Evolutionary conservation across 2,888 invertebrate genomes (phyloP).

Genomic region (Athalia rosae): DNA sequence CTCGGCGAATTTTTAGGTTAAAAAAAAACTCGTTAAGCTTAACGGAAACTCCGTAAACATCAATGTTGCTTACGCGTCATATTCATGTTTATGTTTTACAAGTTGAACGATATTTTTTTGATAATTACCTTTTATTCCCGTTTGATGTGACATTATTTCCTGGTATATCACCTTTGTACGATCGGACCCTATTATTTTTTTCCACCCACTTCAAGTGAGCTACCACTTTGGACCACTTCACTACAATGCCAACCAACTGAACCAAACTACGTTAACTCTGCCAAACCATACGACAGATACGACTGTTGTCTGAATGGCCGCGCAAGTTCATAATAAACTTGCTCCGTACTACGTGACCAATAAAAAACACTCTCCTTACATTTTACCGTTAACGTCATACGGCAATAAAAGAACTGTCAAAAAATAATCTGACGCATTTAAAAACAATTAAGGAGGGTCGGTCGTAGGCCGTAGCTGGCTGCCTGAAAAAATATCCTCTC

Average conservation of each 20-base stretch:
- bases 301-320: conserved; percentile 28
- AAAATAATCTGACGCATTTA: conserved; percentile 37
- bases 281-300: neutral
- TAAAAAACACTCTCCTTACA: neutral
- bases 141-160: conserved; percentile 89
- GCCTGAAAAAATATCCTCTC: conserved; percentile 4
- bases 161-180: conserved; percentile 14
- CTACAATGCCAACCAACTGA: no score
- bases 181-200: conserved; percentile 28
- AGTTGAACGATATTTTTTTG: conserved; percentile 23
- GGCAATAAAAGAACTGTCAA: conserved; percentile 42
- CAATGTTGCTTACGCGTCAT: neutral
- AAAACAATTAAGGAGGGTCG: conserved; percentile 19
- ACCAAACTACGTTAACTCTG: neutral
- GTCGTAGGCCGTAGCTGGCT: neutral
- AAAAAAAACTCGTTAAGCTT: conserved; percentile 44
- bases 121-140: conserved; percentile 88
- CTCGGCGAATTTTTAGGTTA: conserved; percentile 42
- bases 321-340: conserved; percentile 26
- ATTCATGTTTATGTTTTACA: conserved; percentile 2
- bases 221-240: conserved; percentile 21
- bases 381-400: conserved; percentile 28
- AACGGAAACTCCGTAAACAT: conserved; percentile 31
- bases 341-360: conserved; percentile 16
- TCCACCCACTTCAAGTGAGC: conserved; percentile 29